Evolutionary conservation across 2,888 invertebrate species (phyloP).

Genomic region (Thymelicus acteon): DNA sequence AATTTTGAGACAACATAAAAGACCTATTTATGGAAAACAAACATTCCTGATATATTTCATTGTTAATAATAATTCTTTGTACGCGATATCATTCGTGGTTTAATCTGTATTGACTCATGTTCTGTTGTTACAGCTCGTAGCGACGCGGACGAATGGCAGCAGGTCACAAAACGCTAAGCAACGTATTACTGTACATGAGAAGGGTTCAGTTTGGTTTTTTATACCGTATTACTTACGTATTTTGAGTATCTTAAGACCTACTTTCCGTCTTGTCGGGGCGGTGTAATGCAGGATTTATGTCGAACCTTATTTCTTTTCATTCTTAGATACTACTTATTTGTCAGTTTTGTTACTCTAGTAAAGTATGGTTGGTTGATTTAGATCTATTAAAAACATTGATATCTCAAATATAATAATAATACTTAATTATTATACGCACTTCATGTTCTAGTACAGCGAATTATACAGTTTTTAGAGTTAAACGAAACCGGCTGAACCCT

Average conservation of each 20-base stretch:
- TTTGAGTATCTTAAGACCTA: too few species aligned
- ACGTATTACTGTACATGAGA: conserved; percentile 4
- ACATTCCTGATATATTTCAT: too few species aligned
- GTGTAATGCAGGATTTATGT: background rate
- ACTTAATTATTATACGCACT: too few species aligned
- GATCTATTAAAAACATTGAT: too few species aligned
- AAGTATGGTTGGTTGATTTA: background rate
- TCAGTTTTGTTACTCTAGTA: background rate
- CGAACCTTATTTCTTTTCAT: background rate
- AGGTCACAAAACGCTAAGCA: conserved; percentile 80
- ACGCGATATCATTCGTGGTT: background rate
- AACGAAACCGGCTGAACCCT: conserved; percentile 11
- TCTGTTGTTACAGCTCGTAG: conserved; percentile 70
- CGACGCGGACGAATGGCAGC: conserved; percentile 85
- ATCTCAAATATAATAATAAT: too few species aligned
- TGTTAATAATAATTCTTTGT: too few species aligned
- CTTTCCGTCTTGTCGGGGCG: too few species aligned
- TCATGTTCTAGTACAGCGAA: background rate
- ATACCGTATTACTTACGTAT: background rate
- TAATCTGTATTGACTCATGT: background rate
- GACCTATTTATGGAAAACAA: too few species aligned
- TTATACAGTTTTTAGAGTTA: background rate
- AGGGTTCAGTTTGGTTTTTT: conserved; percentile 44
- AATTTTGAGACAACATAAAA: too few species aligned
- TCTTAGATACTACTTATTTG: background rate